Conservation (phyloP, 2,113 vertebrate genomes). For the Progne subis region DNA sequence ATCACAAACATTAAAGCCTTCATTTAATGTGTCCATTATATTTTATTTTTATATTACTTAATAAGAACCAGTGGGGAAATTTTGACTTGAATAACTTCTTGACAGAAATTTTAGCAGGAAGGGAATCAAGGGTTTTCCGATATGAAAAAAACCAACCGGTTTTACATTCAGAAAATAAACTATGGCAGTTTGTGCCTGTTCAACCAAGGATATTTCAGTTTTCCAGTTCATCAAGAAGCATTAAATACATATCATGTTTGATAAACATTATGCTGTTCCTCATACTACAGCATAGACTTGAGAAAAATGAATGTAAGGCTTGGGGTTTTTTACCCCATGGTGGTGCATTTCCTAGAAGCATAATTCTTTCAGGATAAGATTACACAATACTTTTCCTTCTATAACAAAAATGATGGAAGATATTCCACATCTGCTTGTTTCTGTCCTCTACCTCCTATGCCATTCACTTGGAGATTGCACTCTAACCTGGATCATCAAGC, state of each 20-base stretch:
- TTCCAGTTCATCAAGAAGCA: background rate
- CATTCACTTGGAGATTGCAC: fast-evolving
- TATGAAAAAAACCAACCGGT: background rate
- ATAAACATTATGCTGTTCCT: background rate
- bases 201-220: background rate
- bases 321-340: background rate
- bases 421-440: background rate
- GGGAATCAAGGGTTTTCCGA: background rate
- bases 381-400: background rate
- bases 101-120: background rate
- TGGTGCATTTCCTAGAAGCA: background rate
- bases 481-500: background rate
- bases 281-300: background rate
- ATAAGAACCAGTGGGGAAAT: background rate
- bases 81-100: background rate
- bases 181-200: background rate
- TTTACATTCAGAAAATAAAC: background rate
- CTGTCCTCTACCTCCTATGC: fast-evolving
- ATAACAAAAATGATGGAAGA: background rate
- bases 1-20: background rate
- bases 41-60: background rate
- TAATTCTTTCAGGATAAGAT: background rate
- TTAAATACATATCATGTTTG: background rate
- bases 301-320: background rate
- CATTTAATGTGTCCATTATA: background rate